Base-by-base conservation (phyloP, 2,113 vertebrate genomes). In the Ardeotis arabs region DNA sequence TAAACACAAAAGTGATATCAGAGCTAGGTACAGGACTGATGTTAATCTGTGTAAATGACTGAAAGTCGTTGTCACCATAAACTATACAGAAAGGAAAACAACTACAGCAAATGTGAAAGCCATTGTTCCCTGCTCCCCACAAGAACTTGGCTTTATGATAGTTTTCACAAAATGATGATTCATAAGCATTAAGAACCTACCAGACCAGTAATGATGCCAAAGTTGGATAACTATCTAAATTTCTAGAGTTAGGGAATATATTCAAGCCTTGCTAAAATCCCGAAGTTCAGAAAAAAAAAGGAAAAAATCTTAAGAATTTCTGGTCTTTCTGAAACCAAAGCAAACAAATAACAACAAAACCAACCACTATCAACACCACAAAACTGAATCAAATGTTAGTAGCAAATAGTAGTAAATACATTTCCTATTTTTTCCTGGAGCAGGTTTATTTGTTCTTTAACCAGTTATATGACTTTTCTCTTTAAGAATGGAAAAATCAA, bases 401-500 rank as follows among this genome's bases (percentile, higher is more conserved):
- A 60, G 5, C 5, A 66, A 82, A 82, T 41, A 41, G 41, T 41
- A 41, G 81, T 64, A 17, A 58, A 27, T n/a, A 10, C 4, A 16
- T 76, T 75, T 73, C 19, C 47, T 67, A 14, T n/a, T 49, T 87
- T 90, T 90, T 69, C 8, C 19, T 84, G 56, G 12, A 75, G 2
- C 7, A 29, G 13, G 33, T 23, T 62, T n/a, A 35, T 67, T 73
- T 86, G 33, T 78, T 77, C 18, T 25, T 67, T 58, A 52, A 20
- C 18, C 23, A 55, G 3, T 63, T 41, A 47, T 13, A n/a, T n/a
- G 20, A 31, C 7, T 79, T 79, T 44, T 75, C 35, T 78, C 49
- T 90, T 41, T 83, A 64, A 86, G 44, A 79, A 94, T 84, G 55
- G 83, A 92, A 96, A 90, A 87, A 60, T 72, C 39, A 64, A 74